These are phyloP conservation scores for Wiebesia pumilae DNA, from an alignment of 1,140 invertebrate species.

Conservation along the genomic window DNA sequence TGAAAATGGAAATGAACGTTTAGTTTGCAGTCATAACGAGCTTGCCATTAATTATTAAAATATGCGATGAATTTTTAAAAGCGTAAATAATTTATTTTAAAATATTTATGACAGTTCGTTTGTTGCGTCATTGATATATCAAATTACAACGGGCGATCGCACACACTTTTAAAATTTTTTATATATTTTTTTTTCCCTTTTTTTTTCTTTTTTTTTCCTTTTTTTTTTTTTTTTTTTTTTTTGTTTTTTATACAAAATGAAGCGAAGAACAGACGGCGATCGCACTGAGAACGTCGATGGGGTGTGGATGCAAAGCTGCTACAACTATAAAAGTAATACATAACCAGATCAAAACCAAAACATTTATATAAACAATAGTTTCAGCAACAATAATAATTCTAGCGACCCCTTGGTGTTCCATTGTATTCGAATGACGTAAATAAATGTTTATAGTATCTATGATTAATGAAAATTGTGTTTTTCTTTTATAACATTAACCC, in stretches of 20 bases:
- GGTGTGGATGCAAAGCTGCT: slow-evolving; percentile 23
- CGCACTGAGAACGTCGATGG: slow-evolving; percentile 18
- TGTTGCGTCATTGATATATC: neutral
- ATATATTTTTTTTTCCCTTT: too few species aligned
- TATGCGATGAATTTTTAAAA: slow-evolving; percentile 27
- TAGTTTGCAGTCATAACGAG: slow-evolving; percentile 35
- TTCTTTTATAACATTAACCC: neutral
- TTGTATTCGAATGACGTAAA: slow-evolving; percentile 73
- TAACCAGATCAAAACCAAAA: slow-evolving; percentile 36
- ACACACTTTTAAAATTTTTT: too few species aligned
- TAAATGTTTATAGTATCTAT: slow-evolving; percentile 72
- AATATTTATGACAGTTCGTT: slow-evolving; percentile 42
- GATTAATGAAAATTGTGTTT: slow-evolving; percentile 42
- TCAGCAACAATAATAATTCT: slow-evolving; percentile 65
- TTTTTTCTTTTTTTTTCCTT: neutral
- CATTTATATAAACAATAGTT: slow-evolving; percentile 46
- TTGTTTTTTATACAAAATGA: slow-evolving; percentile 4
- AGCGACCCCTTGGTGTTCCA: slow-evolving; percentile 72
- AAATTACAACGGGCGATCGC: neutral
- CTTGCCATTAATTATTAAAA: slow-evolving; percentile 45
- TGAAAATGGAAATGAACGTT: slow-evolving; percentile 4
- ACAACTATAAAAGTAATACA: slow-evolving; percentile 20
- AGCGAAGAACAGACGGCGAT: neutral
- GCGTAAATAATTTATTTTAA: slow-evolving; percentile 42
- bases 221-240: neutral